These are phyloP conservation scores for Xenops minutus DNA, from an alignment of 2,797 vertebrate genomes.

Conservation along the genomic window DNA sequence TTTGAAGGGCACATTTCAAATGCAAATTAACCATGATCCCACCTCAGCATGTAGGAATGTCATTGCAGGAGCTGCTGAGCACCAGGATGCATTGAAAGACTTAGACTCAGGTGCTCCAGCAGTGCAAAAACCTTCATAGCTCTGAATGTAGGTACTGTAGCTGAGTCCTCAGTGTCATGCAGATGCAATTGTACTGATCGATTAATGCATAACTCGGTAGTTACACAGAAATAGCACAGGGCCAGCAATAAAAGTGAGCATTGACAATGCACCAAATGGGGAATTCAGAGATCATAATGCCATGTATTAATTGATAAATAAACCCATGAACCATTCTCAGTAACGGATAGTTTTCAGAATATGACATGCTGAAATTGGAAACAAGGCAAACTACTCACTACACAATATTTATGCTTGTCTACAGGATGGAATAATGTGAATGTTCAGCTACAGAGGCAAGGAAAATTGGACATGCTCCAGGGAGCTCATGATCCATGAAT, in stretches of 20 bases:
- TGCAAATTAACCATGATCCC: background rate
- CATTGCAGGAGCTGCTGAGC: background rate
- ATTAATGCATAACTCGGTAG: background rate
- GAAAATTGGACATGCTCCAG: conserved; percentile 33
- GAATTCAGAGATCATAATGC: background rate
- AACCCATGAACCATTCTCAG: background rate
- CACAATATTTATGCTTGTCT: conserved; percentile 31
- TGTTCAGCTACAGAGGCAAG: conserved; percentile 19
- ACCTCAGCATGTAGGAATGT: background rate
- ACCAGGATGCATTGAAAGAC: background rate
- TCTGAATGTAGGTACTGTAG: background rate
- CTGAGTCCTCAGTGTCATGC: background rate
- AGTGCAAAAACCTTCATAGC: background rate
- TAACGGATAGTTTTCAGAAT: background rate
- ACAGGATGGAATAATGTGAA: background rate
- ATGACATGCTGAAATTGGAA: background rate
- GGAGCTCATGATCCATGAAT: conserved; percentile 49
- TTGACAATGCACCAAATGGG: background rate
- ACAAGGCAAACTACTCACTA: conserved; percentile 14
- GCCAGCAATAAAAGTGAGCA: rapidly evolving
- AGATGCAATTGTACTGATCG: background rate
- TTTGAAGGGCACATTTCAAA: background rate
- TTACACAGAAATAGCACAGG: background rate
- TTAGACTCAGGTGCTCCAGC: background rate
- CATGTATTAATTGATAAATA: conserved; percentile 20